These are phyloP conservation scores for Diprion similis DNA, from an alignment of 1,140 invertebrate genomes.

Conservation along the genomic window DNA sequence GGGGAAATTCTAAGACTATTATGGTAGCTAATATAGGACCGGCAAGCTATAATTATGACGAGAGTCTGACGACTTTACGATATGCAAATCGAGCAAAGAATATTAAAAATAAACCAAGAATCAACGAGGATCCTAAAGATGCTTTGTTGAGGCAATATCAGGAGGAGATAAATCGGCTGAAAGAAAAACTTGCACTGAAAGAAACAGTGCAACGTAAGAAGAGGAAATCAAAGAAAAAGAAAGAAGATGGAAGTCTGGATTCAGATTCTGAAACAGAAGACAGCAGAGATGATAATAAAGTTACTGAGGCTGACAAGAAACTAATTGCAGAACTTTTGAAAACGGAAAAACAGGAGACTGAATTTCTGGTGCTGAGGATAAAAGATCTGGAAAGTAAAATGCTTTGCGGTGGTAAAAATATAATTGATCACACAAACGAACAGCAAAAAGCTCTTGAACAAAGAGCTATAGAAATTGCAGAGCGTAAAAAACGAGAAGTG, in stretches of 20 bases:
- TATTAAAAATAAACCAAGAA: conserved; percentile 95
- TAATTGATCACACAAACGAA: conserved; percentile 96
- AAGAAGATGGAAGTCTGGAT: conserved; percentile 57
- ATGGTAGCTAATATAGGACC: conserved; percentile 98
- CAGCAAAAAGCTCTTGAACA: conserved; percentile 92
- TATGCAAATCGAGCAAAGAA: conserved; percentile 98
- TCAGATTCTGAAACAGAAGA: conserved; percentile 55
- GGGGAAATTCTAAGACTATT: conserved; percentile 96
- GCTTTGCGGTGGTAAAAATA: conserved; percentile 96
- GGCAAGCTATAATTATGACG: conserved; percentile 96
- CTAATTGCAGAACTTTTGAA: conserved; percentile 66
- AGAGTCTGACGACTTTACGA: conserved; percentile 94
- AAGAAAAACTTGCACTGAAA: conserved; percentile 79
- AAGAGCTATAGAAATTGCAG: conserved; percentile 89
- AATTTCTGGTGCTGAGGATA: conserved; percentile 82
- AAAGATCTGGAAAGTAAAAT: conserved; percentile 93
- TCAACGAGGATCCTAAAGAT: conserved; percentile 99
- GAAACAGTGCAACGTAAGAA: conserved; percentile 64
- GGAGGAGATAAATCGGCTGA: conserved; percentile 93
- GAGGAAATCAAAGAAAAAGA: conserved; percentile 60
- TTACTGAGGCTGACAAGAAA: conserved; percentile 69
- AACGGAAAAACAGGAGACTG: conserved; percentile 74
- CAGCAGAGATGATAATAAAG: conserved; percentile 64
- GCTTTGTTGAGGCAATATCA: conserved; percentile 95
- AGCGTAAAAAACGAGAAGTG: conserved; percentile 82